Percentiles rank a stretch among this genome's conserved stretches.
Evolutionary conservation across 2,888 invertebrate genomes (phyloP).

Genomic region (Melanotus villosus): DNA sequence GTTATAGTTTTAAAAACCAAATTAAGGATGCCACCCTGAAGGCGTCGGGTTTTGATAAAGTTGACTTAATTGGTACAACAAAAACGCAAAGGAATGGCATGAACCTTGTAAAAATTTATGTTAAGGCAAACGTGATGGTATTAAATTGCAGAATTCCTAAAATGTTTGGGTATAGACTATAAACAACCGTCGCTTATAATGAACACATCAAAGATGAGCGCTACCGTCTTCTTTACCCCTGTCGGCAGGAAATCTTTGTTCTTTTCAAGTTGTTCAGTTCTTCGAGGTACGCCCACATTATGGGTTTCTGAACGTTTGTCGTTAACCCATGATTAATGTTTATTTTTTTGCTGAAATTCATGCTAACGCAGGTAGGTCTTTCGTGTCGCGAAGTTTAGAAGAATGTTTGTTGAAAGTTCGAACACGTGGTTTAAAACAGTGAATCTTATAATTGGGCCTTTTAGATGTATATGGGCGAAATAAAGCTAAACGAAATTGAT

Average conservation of each 20-base stretch:
- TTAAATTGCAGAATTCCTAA: slow-evolving; percentile 34
- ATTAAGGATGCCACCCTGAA: slow-evolving; percentile 22
- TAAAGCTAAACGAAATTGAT: no score
- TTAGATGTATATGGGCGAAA: no score
- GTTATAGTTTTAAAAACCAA: slow-evolving; percentile 5
- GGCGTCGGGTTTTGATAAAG: neutral
- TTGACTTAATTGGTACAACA: slow-evolving; percentile 16
- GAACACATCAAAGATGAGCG: slow-evolving; percentile 42
- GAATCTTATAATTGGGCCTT: no score
- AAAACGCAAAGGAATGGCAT: neutral
- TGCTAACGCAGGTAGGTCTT: neutral
- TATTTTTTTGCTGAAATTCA: neutral
- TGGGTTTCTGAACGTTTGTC: slow-evolving; percentile 33
- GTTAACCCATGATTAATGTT: slow-evolving; percentile 37
- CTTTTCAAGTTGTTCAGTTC: slow-evolving; percentile 25
- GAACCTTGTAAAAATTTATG: no score
- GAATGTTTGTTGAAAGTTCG: no score
- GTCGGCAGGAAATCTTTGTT: slow-evolving; percentile 40
- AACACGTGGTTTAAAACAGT: no score
- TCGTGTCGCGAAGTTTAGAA: neutral
- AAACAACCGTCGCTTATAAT: slow-evolving; percentile 39
- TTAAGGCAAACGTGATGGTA: slow-evolving; percentile 16
- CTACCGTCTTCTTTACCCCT: slow-evolving; percentile 33
- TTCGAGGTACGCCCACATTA: slow-evolving; percentile 35
- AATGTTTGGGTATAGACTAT: slow-evolving; percentile 34